phyloP scores from a whole-genome alignment of 2,113 vertebrate genomes.

The Otocyon megalotis region DNA sequence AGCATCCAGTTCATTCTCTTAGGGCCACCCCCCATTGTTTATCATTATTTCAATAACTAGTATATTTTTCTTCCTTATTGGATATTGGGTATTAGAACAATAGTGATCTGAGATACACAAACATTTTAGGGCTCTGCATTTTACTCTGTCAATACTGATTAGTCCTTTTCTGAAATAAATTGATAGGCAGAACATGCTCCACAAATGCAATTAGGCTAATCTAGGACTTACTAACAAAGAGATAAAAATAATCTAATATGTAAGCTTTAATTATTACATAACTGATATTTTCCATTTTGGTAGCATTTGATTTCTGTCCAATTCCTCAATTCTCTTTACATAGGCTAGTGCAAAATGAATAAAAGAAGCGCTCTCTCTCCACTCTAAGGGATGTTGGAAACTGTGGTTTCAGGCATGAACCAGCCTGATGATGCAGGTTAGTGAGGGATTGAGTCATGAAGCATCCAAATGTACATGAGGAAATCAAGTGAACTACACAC shows the following conservation, averaged over 20 bases:
- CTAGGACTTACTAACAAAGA: neutral
- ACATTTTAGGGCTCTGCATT: neutral
- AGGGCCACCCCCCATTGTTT: neutral
- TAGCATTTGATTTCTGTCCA: neutral
- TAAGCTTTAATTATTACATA: neutral
- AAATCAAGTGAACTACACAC: neutral
- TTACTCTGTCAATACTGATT: neutral
- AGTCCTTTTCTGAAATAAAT: neutral
- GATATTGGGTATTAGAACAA: neutral
- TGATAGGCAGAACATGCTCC: neutral
- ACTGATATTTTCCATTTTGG: neutral
- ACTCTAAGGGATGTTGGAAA: neutral
- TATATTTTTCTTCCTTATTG: neutral
- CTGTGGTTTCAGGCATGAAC: accelerated
- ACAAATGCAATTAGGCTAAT: neutral
- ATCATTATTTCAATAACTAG: neutral
- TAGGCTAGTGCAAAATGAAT: too few species aligned
- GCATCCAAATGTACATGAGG: neutral
- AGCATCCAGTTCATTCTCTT: neutral
- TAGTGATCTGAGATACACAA: neutral
- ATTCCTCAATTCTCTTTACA: neutral
- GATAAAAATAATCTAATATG: neutral
- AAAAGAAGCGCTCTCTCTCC: neutral
- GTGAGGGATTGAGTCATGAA: accelerated
- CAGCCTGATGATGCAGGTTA: neutral